Conservation (phyloP, 2,888 invertebrate genomes). For the Aspidiotus rigidus region DNA sequence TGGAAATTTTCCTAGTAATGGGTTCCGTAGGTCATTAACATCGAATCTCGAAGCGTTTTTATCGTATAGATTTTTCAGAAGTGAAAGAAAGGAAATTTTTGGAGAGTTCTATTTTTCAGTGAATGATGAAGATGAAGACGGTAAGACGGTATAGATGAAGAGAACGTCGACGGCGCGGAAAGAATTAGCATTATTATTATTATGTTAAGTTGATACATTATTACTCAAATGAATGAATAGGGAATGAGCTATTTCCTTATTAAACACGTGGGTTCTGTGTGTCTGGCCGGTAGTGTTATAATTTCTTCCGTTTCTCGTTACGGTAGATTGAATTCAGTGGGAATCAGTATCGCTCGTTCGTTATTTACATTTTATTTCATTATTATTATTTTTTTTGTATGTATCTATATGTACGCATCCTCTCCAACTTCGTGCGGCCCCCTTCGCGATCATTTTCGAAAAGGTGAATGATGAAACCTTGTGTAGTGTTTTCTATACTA, state of each 20-base stretch:
- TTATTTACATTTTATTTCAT: background rate
- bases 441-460: background rate
- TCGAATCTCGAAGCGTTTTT: no score
- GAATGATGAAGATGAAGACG: no score
- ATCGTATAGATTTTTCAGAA: no score
- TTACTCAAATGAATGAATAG: constrained; percentile 3
- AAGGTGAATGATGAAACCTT: background rate
- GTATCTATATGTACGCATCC: no score
- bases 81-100: no score
- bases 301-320: constrained; percentile 11
- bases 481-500: no score
- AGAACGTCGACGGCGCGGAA: no score
- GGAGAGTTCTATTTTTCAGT: no score
- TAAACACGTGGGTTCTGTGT: constrained; percentile 24
- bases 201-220: constrained; percentile 6
- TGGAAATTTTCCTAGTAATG: no score
- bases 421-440: background rate
- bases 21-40: no score
- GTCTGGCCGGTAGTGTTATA: constrained; percentile 1
- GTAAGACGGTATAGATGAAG: no score
- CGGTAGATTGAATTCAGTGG: constrained; percentile 1
- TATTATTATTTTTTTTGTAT: background rate
- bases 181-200: background rate
- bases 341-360: constrained; percentile 6
- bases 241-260: constrained; percentile 29